Evolutionary conservation across 2,797 vertebrate species (phyloP).

Genomic region (Pagetopsis macropterus): DNA sequence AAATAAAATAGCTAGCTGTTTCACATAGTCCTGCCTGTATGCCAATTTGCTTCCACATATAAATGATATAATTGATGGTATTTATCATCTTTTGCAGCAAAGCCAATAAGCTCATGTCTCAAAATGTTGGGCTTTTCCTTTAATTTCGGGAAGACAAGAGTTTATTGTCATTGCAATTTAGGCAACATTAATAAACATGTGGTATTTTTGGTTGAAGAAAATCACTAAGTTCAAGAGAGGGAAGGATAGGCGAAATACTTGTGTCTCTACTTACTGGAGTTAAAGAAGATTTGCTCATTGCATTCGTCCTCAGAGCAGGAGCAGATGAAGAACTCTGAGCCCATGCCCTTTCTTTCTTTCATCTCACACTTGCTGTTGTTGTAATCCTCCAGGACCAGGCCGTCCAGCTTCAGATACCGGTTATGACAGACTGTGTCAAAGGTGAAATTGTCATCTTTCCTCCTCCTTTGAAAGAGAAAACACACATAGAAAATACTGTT

Average conservation of each 20-base stretch:
- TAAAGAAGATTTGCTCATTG: conserved; percentile 87
- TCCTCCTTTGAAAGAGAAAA: conserved; percentile 82
- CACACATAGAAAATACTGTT: conserved; percentile 6
- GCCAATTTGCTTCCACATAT: neutral
- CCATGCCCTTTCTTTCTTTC: conserved; percentile 85
- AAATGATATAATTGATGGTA: neutral
- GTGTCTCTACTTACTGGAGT: conserved; percentile 75
- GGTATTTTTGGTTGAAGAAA: neutral
- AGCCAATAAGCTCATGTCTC: neutral
- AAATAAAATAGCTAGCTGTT: neutral
- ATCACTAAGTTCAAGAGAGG: neutral
- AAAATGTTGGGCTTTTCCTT: neutral
- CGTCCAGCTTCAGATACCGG: conserved; percentile 81
- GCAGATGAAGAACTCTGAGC: conserved; percentile 90
- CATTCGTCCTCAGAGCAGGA: conserved; percentile 89
- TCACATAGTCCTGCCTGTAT: neutral
- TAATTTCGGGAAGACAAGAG: neutral
- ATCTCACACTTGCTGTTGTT: conserved; percentile 86
- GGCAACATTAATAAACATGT: neutral
- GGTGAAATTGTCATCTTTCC: conserved; percentile 85
- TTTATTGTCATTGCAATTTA: neutral
- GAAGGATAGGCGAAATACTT: neutral
- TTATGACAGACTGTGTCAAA: conserved; percentile 92
- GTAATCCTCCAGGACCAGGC: conserved; percentile 84
- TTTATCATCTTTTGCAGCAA: neutral